Conservation (phyloP, 2,888 invertebrate species). For the Caenorhabditis zanzibari region DNA sequence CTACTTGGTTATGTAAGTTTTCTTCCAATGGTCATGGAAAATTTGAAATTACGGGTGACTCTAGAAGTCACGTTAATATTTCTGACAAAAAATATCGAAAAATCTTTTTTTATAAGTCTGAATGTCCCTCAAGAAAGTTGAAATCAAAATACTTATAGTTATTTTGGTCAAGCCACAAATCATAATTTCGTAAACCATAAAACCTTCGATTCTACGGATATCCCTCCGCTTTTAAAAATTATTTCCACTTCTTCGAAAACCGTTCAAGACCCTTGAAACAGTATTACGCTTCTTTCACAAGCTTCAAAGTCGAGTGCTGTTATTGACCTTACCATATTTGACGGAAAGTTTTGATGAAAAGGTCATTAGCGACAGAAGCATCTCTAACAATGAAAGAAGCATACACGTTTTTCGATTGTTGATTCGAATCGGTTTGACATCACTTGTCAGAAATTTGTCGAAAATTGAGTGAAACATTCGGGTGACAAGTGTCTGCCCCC, state of each 20-base stretch:
- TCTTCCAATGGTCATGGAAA: neutral
- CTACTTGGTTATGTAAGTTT: neutral
- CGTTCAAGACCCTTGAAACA: neutral
- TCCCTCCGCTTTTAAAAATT: neutral
- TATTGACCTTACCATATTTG: constrained; percentile 55
- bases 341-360: constrained; percentile 27
- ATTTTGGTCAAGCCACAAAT: neutral
- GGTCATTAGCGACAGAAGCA: constrained; percentile 23
- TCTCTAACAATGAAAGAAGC: constrained; percentile 19
- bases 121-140: constrained; percentile 9
- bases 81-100: neutral
- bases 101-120: neutral
- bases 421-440: constrained; percentile 38
- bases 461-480: constrained; percentile 50
- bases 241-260: neutral
- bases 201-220: neutral
- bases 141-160: neutral
- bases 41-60: neutral
- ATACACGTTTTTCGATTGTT: constrained; percentile 21
- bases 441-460: constrained; percentile 56
- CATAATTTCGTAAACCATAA: neutral
- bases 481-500: constrained; percentile 50
- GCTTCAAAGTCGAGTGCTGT: constrained; percentile 43
- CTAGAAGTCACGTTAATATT: neutral
- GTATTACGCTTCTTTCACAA: constrained; percentile 16